Base-by-base conservation (phyloP, 2,888 invertebrate genomes). In the Andrena minutula region DNA sequence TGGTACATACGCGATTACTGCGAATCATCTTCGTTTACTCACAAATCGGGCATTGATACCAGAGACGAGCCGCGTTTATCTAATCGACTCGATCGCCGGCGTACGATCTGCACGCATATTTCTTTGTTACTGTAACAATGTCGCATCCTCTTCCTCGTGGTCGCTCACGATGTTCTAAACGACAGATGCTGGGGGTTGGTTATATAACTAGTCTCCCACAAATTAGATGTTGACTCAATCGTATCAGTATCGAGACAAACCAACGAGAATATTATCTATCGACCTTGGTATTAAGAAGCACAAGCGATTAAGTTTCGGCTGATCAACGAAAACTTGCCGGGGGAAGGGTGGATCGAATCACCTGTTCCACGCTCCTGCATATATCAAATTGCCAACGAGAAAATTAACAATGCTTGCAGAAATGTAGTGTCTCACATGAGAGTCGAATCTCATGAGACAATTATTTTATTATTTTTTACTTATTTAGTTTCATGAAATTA, bases 11-110 rank as follows among this genome's bases (percentile, higher is more conserved):
- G 16, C 41, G 41, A 41, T 16, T 41, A 41, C 5, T 41, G 16
- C 66, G 35, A 74, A 61, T 68, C 68, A 53, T 4, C 35, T 69
- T 69, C 20, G 75, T 69, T 69, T 75, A 75, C 75, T 60, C 66
- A 35, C 61, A 47, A 68, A 68, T 26, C 60, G 20, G 41, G 26
- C 60, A 32, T 41, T 6, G 58, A 73, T 73, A 68, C 41, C 4
- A 16, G 16, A 41, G 28, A 30, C 12, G 7, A 35, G 5, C 1
- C 8, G 23, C 32, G 16, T 64, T 72, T 75, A 63, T 69, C 68
- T 53, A 69, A 69, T 69, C 35, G 30, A 28, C 26, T 61, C 5
- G 12, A 32, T 51, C 41, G 3, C 28, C 23, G 32, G 4, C n/a
- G n/a, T 4, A 12, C 7, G 23, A 12, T 53, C 8, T 12, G 41